These are phyloP conservation scores for Montipora cactus DNA, from an alignment of 64 coral and sea anemone genomes.

Conservation along the genomic window DNA sequence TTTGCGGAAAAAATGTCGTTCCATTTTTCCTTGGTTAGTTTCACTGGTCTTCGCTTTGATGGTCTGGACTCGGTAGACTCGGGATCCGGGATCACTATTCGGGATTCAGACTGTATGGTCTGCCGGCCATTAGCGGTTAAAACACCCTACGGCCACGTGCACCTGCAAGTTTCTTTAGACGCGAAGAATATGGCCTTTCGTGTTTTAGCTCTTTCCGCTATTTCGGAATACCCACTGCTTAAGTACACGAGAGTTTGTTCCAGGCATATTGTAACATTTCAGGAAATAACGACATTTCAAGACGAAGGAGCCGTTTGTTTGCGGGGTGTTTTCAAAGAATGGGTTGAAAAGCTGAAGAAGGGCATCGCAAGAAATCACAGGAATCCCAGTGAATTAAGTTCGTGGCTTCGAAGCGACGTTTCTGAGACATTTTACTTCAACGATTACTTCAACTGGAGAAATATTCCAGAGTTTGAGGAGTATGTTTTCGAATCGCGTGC, in stretches of 20 bases:
- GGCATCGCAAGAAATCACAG: slow-evolving; percentile 53
- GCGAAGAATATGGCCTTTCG: neutral
- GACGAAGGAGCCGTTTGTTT: slow-evolving; percentile 69
- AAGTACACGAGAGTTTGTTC: neutral
- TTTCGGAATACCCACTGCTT: neutral
- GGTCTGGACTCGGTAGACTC: no score
- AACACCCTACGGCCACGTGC: no score
- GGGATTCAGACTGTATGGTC: no score
- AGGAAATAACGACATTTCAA: slow-evolving; percentile 61
- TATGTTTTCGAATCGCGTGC: slow-evolving; percentile 71
- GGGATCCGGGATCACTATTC: no score
- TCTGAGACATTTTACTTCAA: slow-evolving; percentile 59
- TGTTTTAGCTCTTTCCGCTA: neutral
- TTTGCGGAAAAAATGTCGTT: no score
- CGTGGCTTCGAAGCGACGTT: slow-evolving; percentile 35
- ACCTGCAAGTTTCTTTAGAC: neutral
- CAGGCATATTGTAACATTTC: slow-evolving; percentile 36
- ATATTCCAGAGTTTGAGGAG: slow-evolving; percentile 65
- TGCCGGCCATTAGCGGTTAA: no score
- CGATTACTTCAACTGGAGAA: slow-evolving; percentile 74
- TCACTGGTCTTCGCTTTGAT: no score
- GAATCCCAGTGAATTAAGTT: slow-evolving; percentile 59
- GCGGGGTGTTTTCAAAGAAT: slow-evolving; percentile 72
- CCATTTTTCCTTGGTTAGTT: no score
- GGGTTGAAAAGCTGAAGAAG: slow-evolving; percentile 71